Percentiles rank a stretch among this genome's conserved stretches.
Conservation (phyloP, 2,888 invertebrate genomes). For the Timandra comae region DNA sequence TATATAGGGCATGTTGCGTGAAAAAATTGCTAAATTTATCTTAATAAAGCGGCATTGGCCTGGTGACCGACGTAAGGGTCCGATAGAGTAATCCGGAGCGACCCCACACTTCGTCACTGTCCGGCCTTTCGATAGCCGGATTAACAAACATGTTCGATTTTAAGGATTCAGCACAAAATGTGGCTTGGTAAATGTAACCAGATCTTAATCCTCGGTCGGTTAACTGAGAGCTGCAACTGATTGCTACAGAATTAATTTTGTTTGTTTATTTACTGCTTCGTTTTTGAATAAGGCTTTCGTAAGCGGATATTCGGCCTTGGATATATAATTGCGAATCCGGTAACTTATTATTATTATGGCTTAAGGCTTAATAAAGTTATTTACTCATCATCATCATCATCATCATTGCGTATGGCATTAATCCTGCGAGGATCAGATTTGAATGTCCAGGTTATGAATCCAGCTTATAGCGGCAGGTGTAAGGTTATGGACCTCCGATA, state of each 20-base stretch:
- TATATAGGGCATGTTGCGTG: constrained; percentile 21
- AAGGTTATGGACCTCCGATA: too few species aligned
- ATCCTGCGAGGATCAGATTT: too few species aligned
- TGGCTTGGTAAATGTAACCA: constrained; percentile 34
- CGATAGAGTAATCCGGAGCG: constrained; percentile 46
- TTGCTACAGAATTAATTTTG: constrained; percentile 20
- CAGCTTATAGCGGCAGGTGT: too few species aligned
- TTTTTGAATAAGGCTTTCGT: too few species aligned
- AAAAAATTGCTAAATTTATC: constrained; percentile 45
- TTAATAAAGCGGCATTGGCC: constrained; percentile 46
- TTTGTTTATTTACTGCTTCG: constrained; percentile 2
- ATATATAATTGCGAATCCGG: too few species aligned
- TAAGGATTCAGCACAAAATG: constrained; percentile 42
- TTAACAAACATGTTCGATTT: constrained; percentile 67
- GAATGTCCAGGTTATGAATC: too few species aligned
- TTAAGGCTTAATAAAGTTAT: too few species aligned
- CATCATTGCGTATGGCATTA: too few species aligned
- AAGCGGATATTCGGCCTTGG: too few species aligned
- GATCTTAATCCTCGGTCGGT: constrained; percentile 36
- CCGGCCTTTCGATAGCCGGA: constrained; percentile 48
- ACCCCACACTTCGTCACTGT: constrained; percentile 66
- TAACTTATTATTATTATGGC: too few species aligned
- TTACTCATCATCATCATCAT: too few species aligned
- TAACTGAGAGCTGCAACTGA: constrained; percentile 28
- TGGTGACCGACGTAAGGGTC: constrained; percentile 36